Evolutionary conservation across 2,113 vertebrate genomes (phyloP), one percentile per base, ranked within the genome.

Genomic region (Eleginops maclovinus): DNA sequence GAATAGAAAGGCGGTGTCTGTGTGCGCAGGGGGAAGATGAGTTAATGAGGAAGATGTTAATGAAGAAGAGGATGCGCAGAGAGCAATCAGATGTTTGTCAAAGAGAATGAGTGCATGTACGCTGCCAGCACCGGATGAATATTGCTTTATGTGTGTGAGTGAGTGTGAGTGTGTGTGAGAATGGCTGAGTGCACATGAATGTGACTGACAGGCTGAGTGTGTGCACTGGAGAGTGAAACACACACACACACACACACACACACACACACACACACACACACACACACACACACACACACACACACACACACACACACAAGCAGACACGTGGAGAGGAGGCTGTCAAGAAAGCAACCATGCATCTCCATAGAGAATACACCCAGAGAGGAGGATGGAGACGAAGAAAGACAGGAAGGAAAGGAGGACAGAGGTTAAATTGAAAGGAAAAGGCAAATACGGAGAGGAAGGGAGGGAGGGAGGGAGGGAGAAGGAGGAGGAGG

Each of bases 281-380:
- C 50, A 53, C 50, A 54, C 53, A 56, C 54, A 55, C 54, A 66
- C 49, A 73, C 59, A 58, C 63, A 53, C 72, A 59, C 43, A 68
- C 28, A 56, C 67, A 43, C 24, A 55, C 55, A 73, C 9, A 28
- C 22, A 19, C 65, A 72, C 56, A 62, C 70, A 49, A 1, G 43
- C 71, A 61, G 62, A 82, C 88, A 92, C 85, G 77, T 90, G 86
- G 79, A 82, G 71, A 9, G 36, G 75, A 69, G 71, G 82, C 86
- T 92, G 90, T 90, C 88, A 89, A 72, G 83, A 75, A 84, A 78
- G 88, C 83, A 87, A 12, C 77, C 81, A 75, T 86, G 88, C 89
- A 70, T 83, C 78, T 89, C 85, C 79, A 26, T 3, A 16, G 85
- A 81, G 88, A 70, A 75, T 69, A 53, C 65, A 82, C 43, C 58